phyloP scores from a whole-genome alignment of 2,113 vertebrate genomes.

The Psittacula cyanocephala region DNA sequence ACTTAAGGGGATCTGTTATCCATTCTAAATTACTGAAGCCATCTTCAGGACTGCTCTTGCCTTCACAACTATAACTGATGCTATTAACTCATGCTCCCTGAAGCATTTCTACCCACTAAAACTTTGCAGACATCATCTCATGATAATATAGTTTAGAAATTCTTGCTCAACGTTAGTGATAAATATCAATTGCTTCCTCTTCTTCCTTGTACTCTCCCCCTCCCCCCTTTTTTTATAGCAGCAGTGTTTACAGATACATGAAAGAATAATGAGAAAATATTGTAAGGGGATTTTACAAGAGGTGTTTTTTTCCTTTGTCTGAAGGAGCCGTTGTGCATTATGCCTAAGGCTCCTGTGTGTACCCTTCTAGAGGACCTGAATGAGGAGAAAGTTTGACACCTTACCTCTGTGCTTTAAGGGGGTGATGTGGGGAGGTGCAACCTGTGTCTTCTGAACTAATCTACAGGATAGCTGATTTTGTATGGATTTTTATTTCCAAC shows the following conservation, averaged over 20 bases:
- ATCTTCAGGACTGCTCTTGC: background rate
- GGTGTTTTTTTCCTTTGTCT: background rate
- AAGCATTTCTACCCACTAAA: slow-evolving; percentile 1
- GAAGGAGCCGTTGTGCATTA: background rate
- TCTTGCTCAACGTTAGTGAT: background rate
- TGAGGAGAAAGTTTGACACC: accelerated
- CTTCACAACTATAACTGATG: slow-evolving; percentile 1
- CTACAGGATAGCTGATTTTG: background rate
- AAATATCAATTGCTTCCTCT: slow-evolving; percentile 8
- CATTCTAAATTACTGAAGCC: slow-evolving; percentile 17
- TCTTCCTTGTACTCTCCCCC: background rate
- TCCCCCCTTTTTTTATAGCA: background rate
- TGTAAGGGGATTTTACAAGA: background rate
- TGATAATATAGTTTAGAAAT: background rate
- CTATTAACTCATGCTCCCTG: background rate
- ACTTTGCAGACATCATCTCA: background rate
- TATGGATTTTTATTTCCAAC: background rate
- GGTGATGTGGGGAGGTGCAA: background rate
- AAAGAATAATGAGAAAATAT: background rate
- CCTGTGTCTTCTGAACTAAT: background rate
- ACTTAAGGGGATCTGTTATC: slow-evolving; percentile 18
- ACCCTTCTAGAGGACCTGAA: background rate
- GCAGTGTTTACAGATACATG: background rate
- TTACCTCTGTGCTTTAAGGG: background rate
- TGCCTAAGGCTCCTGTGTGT: background rate